A percentile compares a stretch with the other conserved stretches of the same genome.
phyloP scores from a whole-genome alignment of 2,113 vertebrate species.

The Bubo scandiacus region DNA sequence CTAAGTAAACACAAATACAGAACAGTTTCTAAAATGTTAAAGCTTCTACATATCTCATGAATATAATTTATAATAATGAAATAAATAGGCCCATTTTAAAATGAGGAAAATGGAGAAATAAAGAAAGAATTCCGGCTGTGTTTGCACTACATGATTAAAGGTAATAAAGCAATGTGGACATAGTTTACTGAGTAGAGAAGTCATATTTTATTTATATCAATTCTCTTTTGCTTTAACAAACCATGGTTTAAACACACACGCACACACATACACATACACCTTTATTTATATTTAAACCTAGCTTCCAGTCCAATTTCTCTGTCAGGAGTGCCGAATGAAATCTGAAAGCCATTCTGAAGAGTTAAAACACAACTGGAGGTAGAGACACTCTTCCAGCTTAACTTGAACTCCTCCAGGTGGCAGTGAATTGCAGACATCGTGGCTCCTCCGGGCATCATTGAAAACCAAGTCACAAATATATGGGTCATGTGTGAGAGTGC shows the following conservation, averaged over 20 bases:
- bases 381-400: not conserved
- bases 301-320: not conserved
- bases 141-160: not conserved
- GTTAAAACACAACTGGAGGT: not conserved
- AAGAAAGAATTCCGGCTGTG: not conserved
- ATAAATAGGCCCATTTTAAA: not conserved
- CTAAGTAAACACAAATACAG: not conserved
- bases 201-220: conserved; percentile 6
- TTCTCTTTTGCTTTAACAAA: not conserved
- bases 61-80: not conserved
- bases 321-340: not conserved
- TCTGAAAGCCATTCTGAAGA: not conserved
- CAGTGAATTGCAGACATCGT: not conserved
- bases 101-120: not conserved
- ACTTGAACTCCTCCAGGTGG: not conserved
- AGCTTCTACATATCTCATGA: not conserved
- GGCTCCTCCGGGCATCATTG: not conserved
- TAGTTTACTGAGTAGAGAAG: not conserved
- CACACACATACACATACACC: not conserved
- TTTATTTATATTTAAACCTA: not conserved
- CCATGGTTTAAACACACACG: not conserved
- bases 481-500: not conserved
- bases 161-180: not conserved
- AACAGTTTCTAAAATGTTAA: not conserved
- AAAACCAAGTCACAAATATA: not conserved